These are phyloP conservation scores for Nesospiza acunhae DNA, from an alignment of 2,113 vertebrate genomes.

Conservation along the genomic window DNA sequence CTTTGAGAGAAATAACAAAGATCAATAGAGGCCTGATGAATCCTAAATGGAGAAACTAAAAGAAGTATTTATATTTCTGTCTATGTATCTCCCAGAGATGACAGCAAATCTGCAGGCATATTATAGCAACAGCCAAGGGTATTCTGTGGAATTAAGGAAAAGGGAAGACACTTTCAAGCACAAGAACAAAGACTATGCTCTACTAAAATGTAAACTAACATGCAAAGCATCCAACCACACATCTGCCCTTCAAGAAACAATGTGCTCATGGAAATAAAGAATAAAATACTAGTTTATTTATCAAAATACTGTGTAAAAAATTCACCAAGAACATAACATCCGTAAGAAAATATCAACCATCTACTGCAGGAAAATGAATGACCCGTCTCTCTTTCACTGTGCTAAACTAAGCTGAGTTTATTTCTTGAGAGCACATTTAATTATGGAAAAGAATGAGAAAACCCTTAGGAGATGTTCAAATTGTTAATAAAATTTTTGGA, in stretches of 20 bases:
- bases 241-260: background rate
- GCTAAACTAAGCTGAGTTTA: background rate
- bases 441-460: background rate
- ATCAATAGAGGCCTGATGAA: conserved; percentile 61
- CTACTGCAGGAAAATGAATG: background rate
- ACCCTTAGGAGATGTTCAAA: background rate
- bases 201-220: background rate
- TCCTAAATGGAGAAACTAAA: conserved; percentile 66
- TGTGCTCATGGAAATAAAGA: background rate
- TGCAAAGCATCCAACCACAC: background rate
- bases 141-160: background rate
- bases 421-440: background rate
- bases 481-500: background rate
- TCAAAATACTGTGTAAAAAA: background rate
- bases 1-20: conserved; percentile 60
- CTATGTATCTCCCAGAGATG: conserved; percentile 28
- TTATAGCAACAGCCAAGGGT: background rate
- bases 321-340: background rate
- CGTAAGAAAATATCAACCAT: background rate
- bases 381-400: background rate
- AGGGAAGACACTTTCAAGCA: background rate
- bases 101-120: conserved; percentile 10
- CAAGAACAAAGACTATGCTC: background rate
- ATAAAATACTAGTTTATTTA: background rate
- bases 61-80: conserved; percentile 69